Conservation (phyloP, 2,888 invertebrate genomes). For the Epiblema foenella region DNA sequence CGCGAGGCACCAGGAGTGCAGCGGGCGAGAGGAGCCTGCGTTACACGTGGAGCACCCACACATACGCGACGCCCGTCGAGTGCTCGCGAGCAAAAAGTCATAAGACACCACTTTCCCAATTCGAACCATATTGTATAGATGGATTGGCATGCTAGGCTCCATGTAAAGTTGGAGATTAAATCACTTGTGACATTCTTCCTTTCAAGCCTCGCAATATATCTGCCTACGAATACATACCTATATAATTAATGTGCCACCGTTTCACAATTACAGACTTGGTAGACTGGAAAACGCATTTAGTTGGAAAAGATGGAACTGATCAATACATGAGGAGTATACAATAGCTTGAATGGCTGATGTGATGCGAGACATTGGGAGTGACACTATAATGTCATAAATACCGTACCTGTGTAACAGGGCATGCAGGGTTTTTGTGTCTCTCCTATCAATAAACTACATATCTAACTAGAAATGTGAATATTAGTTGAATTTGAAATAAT, state of each 20-base stretch:
- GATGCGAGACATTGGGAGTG: not conserved
- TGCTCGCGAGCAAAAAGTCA: not conserved
- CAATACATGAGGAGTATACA: conserved; percentile 55
- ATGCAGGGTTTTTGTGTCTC: not conserved
- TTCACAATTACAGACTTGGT: conserved; percentile 65
- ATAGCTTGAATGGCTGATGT: conserved; percentile 10
- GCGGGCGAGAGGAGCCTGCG: conserved; percentile 52
- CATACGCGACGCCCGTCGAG: conserved; percentile 47
- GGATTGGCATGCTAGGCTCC: not conserved
- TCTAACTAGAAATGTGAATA: no score
- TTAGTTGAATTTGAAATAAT: no score
- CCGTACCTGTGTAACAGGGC: no score
- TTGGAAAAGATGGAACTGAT: conserved; percentile 71
- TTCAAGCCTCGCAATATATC: conserved; percentile 27
- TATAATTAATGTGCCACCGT: conserved; percentile 46
- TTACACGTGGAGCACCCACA: conserved; percentile 75
- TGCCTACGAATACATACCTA: not conserved
- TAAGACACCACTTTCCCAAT: conserved; percentile 11
- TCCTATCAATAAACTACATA: no score
- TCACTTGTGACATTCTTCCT: conserved; percentile 9
- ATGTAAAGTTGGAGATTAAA: not conserved
- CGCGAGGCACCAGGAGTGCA: conserved; percentile 65
- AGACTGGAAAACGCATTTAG: conserved; percentile 74
- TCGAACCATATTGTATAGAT: not conserved
- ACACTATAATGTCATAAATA: not conserved